A percentile compares a stretch with the other conserved stretches of the same genome.
Evolutionary conservation across 2,113 vertebrate genomes (phyloP).

Genomic region (Triplophysa rosa): DNA sequence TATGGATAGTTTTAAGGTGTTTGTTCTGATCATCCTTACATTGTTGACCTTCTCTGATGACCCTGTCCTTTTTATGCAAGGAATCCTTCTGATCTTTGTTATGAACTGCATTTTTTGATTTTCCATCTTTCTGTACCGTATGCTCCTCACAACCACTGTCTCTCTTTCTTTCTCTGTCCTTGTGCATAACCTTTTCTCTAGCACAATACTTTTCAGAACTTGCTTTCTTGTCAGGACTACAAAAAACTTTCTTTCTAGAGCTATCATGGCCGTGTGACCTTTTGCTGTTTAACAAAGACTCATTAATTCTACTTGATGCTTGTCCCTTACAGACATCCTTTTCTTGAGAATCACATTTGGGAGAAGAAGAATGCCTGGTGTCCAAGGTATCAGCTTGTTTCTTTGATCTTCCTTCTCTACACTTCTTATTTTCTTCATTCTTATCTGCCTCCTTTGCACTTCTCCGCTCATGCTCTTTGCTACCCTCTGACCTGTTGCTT

Average conservation of each 20-base stretch:
- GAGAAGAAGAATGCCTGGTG: not conserved
- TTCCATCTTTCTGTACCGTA: not conserved
- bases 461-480: slow-evolving; percentile 66
- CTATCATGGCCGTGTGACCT: slow-evolving; percentile 71
- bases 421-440: slow-evolving; percentile 64
- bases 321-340: slow-evolving; percentile 28
- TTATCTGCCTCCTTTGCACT: slow-evolving; percentile 48
- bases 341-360: slow-evolving; percentile 3
- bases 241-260: slow-evolving; percentile 67
- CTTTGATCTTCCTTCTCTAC: slow-evolving; percentile 39
- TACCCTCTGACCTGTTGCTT: slow-evolving; percentile 53
- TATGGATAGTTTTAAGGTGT: not conserved
- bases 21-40: not conserved
- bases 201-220: not conserved
- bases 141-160: slow-evolving; percentile 1
- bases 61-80: slow-evolving; percentile 2
- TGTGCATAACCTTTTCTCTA: slow-evolving; percentile 15
- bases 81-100: not conserved
- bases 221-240: slow-evolving; percentile 2
- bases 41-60: slow-evolving; percentile 8
- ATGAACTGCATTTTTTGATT: slow-evolving; percentile 23
- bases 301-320: slow-evolving; percentile 29
- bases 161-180: slow-evolving; percentile 62
- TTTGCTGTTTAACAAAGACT: slow-evolving; percentile 13
- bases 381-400: slow-evolving; percentile 2